These are phyloP conservation scores for Lochmaea crataegi DNA, from an alignment of 2,888 invertebrate species.

Conservation along the genomic window DNA sequence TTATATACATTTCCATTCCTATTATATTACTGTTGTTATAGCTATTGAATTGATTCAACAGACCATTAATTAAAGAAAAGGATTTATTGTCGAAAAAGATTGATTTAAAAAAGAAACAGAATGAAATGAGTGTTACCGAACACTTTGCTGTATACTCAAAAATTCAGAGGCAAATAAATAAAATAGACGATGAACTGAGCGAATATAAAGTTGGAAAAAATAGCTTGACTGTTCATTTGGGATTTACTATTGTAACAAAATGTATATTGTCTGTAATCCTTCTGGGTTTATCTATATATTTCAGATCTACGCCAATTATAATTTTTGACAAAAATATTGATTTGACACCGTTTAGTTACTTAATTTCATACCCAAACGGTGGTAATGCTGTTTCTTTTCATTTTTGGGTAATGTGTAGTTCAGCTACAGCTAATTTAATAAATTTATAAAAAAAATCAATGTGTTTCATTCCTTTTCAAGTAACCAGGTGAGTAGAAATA, in stretches of 20 bases:
- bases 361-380: conserved; percentile 68
- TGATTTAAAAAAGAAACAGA: conserved; percentile 67
- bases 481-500: conserved; percentile 2
- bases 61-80: conserved; percentile 66
- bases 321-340: conserved; percentile 63
- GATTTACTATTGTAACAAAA: conserved; percentile 63
- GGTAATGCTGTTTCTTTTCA: conserved; percentile 67
- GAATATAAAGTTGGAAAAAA: conserved; percentile 55
- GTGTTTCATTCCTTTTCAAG: no score
- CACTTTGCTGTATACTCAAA: conserved; percentile 72
- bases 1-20: not conserved
- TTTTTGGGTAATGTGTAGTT: conserved; percentile 68
- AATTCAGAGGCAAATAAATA: conserved; percentile 70
- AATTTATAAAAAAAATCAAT: no score
- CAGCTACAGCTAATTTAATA: conserved; percentile 62
- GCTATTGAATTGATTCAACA: conserved; percentile 67
- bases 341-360: conserved; percentile 65
- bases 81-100: conserved; percentile 63
- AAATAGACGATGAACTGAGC: conserved; percentile 67
- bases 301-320: conserved; percentile 66
- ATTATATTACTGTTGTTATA: conserved; percentile 56
- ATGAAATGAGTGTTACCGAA: conserved; percentile 69
- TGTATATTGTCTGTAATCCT: conserved; percentile 60
- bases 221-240: conserved; percentile 49
- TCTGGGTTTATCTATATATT: conserved; percentile 62